Base-by-base conservation (phyloP, 2,888 invertebrate species). In the Euzetes globulus region DNA sequence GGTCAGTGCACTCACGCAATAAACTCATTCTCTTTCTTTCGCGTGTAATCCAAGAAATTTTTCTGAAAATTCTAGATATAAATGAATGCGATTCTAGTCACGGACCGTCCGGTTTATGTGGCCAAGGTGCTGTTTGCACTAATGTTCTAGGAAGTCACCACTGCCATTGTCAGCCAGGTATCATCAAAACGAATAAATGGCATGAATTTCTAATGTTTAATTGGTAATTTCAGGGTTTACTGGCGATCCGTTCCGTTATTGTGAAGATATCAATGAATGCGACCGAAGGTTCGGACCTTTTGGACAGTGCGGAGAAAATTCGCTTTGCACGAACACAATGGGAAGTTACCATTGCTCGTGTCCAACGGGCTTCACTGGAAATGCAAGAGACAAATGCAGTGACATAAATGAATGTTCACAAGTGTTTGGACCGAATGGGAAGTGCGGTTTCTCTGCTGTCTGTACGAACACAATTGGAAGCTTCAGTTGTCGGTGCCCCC, bases 401-500 rank as follows among this genome's bases (percentile, higher is more conserved):
- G 79, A 79, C 63, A 79, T 79, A 52, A 77, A 79, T 63, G 79
- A 79, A 72, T 79, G 79, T 25, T 78, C 79, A 47, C 76, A 77
- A 74, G 77, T 76, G 25, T 79, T 77, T 72, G 79, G 79, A 65
- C 79, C 79, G 7, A 77, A 78, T 72, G 79, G 79, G 65, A 79
- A 78, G 75, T 94, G 94, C 81, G 93, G 93, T 3, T 87, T 88
- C 22, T 88, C 89, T 80, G 87, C 93, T 1, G 82, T 88, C 52
- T 94, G 94, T 81, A 84, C 88, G 5, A 94, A 94, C 81, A 88
- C 89, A 1, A 86, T 88, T 15, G 94, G 94, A 52, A 89, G 90
- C 77, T 91, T 87, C 82, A 87, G 87, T 76, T 94, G 94, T 81
- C 90, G 92, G 29, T 94, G 94, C 82, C 92, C 94, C 0, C 88